phyloP scores from a whole-genome alignment of 1,140 invertebrate genomes.

The Dreissena rostriformis region DNA sequence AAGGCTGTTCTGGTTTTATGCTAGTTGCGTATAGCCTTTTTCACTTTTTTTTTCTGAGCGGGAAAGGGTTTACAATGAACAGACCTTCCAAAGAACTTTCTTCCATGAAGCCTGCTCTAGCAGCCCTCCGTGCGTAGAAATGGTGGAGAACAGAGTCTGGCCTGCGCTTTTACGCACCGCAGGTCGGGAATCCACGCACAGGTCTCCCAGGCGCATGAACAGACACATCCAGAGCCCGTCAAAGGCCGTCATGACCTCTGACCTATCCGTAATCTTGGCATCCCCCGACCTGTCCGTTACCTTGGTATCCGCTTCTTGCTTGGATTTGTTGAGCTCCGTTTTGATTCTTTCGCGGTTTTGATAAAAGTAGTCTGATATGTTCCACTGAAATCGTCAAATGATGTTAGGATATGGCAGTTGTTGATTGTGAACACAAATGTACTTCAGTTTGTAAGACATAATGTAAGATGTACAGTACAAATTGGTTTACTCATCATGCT shows the following conservation, averaged over 20 bases:
- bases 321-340: constrained; percentile 65
- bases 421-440: too few species aligned
- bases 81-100: constrained; percentile 80
- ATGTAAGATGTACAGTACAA: constrained; percentile 5
- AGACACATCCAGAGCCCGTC: constrained; percentile 98
- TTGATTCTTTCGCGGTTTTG: constrained; percentile 95
- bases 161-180: constrained; percentile 99
- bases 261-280: constrained; percentile 41
- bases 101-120: constrained; percentile 94
- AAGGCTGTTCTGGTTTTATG: too few species aligned
- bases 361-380: constrained; percentile 98
- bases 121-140: constrained; percentile 95
- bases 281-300: constrained; percentile 12
- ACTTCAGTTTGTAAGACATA: too few species aligned
- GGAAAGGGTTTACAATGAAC: too few species aligned
- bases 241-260: constrained; percentile 86
- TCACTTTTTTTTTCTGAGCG: too few species aligned
- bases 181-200: constrained; percentile 97
- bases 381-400: constrained; percentile 88
- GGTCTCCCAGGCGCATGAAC: constrained; percentile 93
- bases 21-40: too few species aligned
- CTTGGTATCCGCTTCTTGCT: constrained; percentile 38
- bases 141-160: constrained; percentile 98
- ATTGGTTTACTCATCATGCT: background rate
- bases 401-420: too few species aligned